phyloP scores from a whole-genome alignment of 2,113 vertebrate species.

The Prinia subflava region DNA sequence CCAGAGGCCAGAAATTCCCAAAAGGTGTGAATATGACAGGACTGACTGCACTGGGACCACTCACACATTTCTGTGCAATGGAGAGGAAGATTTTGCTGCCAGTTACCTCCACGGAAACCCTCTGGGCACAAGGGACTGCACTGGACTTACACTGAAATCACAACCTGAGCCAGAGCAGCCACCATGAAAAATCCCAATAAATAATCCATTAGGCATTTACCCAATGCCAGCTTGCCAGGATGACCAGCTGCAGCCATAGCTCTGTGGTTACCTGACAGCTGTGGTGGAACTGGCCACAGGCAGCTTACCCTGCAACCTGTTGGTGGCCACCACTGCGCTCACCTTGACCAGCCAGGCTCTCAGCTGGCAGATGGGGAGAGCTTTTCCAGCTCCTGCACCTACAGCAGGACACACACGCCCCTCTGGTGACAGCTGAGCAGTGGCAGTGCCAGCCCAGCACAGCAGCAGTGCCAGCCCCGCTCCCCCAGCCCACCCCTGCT shows the following conservation, averaged over 20 bases:
- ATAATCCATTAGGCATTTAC: neutral
- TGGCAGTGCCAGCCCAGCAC: neutral
- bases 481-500: neutral
- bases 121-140: neutral
- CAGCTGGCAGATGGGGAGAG: neutral
- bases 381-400: neutral
- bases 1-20: neutral
- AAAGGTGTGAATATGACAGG: neutral
- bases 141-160: neutral
- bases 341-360: neutral
- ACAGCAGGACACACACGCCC: neutral
- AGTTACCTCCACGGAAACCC: neutral
- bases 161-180: neutral
- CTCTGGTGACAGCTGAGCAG: rapidly evolving
- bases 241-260: neutral
- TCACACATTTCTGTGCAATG: neutral
- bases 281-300: rapidly evolving
- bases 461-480: neutral
- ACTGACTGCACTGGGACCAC: neutral
- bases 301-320: rapidly evolving
- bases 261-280: neutral
- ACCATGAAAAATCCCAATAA: neutral
- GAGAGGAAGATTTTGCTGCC: neutral
- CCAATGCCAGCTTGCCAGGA: rapidly evolving
- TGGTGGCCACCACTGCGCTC: rapidly evolving